Conservation (phyloP, 2,888 invertebrate species). For the Automeris io region DNA sequence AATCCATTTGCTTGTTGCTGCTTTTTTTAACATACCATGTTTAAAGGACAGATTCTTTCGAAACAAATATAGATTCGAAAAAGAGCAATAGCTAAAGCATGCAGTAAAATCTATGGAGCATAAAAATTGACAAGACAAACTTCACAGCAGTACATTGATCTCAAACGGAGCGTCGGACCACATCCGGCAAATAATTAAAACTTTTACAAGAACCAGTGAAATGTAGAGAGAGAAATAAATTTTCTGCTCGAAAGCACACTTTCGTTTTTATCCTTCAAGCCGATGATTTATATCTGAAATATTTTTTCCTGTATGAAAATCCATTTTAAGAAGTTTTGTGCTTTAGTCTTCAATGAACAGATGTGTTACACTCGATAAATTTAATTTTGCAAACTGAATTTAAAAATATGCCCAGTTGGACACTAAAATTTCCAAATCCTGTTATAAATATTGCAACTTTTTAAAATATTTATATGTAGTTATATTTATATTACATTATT, state of each 20-base stretch:
- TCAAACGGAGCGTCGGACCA: slow-evolving; percentile 39
- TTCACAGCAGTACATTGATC: slow-evolving; percentile 45
- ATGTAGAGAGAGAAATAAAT: slow-evolving; percentile 64
- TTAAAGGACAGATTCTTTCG: too few relatives aligned
- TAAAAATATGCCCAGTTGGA: slow-evolving; percentile 21
- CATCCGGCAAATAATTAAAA: slow-evolving; percentile 72
- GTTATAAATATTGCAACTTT: too few relatives aligned
- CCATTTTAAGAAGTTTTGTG: not conserved
- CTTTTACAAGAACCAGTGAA: slow-evolving; percentile 60
- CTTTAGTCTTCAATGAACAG: not conserved
- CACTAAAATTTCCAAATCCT: too few relatives aligned
- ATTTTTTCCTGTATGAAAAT: slow-evolving; percentile 23
- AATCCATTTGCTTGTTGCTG: too few relatives aligned
- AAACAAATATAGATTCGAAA: slow-evolving; percentile 4
- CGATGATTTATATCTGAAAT: slow-evolving; percentile 52
- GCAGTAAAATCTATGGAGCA: slow-evolving; percentile 20
- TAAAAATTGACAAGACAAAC: slow-evolving; percentile 38
- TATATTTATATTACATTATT: too few relatives aligned
- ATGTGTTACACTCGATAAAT: not conserved
- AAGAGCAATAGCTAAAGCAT: slow-evolving; percentile 2
- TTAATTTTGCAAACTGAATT: slow-evolving; percentile 13
- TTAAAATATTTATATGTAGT: too few relatives aligned
- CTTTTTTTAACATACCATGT: too few relatives aligned
- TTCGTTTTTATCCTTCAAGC: slow-evolving; percentile 57
- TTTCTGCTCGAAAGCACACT: slow-evolving; percentile 58